Conservation (phyloP, 2,888 invertebrate genomes). For the Lithophane semibrunnea region DNA sequence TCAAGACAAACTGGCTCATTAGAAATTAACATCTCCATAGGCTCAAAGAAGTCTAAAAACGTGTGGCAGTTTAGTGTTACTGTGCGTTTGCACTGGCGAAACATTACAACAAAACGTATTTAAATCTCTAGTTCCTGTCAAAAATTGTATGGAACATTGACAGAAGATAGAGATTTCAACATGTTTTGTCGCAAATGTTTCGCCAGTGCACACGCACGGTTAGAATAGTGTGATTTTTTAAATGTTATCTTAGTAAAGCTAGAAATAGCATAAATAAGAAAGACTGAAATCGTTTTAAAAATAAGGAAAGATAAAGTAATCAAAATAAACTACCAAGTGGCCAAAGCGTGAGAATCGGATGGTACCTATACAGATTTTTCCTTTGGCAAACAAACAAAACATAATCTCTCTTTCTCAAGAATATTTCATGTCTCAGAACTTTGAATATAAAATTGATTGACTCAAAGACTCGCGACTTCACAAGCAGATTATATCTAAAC, state of each 20-base stretch:
- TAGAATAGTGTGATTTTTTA: neutral
- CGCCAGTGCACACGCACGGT: no score
- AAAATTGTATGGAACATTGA: no score
- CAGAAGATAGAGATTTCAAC: no score
- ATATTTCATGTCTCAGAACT: neutral
- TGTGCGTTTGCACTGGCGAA: no score
- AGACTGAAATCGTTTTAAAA: neutral
- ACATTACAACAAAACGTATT: no score
- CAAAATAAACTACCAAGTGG: neutral
- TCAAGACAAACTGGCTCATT: constrained; percentile 15
- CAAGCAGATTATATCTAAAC: constrained; percentile 34
- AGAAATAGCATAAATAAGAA: neutral
- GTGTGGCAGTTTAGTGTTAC: neutral
- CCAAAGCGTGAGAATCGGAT: neutral
- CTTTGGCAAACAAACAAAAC: neutral
- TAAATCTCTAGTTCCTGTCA: no score
- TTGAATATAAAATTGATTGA: constrained; percentile 27
- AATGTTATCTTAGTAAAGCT: neutral
- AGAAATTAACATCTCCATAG: constrained; percentile 10
- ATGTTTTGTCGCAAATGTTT: no score
- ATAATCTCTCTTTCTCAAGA: constrained; percentile 14
- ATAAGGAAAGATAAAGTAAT: neutral
- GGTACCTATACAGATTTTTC: neutral
- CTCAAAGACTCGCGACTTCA: constrained; percentile 16
- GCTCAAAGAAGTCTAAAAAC: constrained; percentile 1